A percentile compares a stretch with the other conserved stretches of the same genome.
phyloP scores from a whole-genome alignment of 2,113 vertebrate genomes.

The Mustela nigripes region DNA sequence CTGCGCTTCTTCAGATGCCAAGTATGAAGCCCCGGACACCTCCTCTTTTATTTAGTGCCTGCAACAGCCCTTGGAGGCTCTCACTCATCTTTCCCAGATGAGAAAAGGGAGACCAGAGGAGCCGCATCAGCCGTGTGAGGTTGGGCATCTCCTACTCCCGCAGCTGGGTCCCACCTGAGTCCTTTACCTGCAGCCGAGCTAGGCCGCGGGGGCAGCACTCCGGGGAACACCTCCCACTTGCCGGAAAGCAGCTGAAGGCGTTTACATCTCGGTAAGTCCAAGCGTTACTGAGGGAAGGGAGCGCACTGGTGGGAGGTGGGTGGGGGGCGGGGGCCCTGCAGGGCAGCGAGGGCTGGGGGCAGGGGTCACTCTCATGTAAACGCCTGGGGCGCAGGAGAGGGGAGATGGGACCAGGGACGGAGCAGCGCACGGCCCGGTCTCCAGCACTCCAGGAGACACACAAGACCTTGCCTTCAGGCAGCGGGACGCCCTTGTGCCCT shows the following conservation, averaged over 20 bases:
- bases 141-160: rapidly evolving
- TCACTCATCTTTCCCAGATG: neutral
- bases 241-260: rapidly evolving
- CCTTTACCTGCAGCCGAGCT: rapidly evolving
- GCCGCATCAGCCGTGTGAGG: rapidly evolving
- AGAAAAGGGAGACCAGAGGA: neutral
- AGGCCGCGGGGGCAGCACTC: rapidly evolving
- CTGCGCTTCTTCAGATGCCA: neutral
- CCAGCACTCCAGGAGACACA: too few species aligned
- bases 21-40: neutral
- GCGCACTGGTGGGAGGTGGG: neutral
- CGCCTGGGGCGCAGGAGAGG: neutral
- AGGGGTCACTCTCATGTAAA: rapidly evolving
- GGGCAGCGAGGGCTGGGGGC: rapidly evolving
- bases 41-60: rapidly evolving
- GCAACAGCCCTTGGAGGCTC: too few species aligned
- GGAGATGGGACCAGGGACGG: neutral
- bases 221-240: neutral
- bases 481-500: rapidly evolving
- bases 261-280: neutral
- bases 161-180: neutral
- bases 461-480: too few species aligned
- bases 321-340: rapidly evolving
- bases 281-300: rapidly evolving
- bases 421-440: rapidly evolving